Evolutionary conservation across 2,113 vertebrate genomes (phyloP), one percentile per base, ranked within the genome.

Genomic region (Gavialis gangeticus): DNA sequence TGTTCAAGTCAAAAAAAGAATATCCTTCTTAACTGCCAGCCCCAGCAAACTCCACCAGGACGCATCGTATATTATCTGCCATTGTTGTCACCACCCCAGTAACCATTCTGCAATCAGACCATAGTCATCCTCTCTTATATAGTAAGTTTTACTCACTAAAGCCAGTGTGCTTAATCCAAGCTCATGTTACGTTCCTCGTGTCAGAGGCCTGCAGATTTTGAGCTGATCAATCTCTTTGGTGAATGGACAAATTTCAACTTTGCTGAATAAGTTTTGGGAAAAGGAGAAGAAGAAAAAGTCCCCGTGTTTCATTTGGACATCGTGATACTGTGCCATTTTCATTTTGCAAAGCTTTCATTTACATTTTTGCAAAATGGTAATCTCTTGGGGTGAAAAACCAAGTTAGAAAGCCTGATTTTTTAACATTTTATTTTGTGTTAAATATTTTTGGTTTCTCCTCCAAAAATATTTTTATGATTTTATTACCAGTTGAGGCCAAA

Each of bases 1-100:
- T 95, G 79, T 90, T 92, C 79, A 92, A 95, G 91, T 85, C 67
- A 93, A 89, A 94, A 46, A 46, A 91, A 86, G 56, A 82, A 3
- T 67, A 64, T 90, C 83, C 81, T 64, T 84, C 91, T 85, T 64
- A 1, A 0, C 57, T 94, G 92, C 76, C 66, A 83, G n/a, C 17
- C 85, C 84, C 71, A n/a, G 34, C 67, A 75, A 60, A 58, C 15
- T 81, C 78, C 28, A 10, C 10, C 81, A 91, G 62, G 56, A 85
- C 16, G 25, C 87, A 56, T 80, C 75, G 69, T 88, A 58, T 69
- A 77, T 94, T 93, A 91, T 62, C 62, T 86, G 89, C 63, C 13
- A 91, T 56, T 91, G 88, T 86, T 54, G 79, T 88, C 79, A 91
- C 54, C 56, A 86, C 82, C 67, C 14, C 77, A 34, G 46, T 71